phyloP scores from a whole-genome alignment of 2,113 vertebrate species.

The Corynorhinus townsendii region DNA sequence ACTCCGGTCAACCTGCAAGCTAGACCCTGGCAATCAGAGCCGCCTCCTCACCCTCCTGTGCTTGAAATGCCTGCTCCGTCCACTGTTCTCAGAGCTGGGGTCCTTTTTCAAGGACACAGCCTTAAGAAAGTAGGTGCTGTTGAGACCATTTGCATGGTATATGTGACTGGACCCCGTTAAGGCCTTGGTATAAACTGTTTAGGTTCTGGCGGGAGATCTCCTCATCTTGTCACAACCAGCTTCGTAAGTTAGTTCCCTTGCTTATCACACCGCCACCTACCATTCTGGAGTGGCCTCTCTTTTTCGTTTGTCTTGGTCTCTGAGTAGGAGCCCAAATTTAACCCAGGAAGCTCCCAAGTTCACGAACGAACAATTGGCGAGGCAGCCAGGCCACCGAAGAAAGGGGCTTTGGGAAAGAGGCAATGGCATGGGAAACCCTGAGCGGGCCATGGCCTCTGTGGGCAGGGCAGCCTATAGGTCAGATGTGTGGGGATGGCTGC shows the following conservation, averaged over 20 bases:
- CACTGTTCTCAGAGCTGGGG: background rate
- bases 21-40: rapidly evolving
- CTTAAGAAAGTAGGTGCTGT: no score
- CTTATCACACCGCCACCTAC: no score
- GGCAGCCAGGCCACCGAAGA: background rate
- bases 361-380: background rate
- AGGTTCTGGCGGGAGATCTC: background rate
- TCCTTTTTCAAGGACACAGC: background rate
- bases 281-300: background rate
- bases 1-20: rapidly evolving
- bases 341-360: background rate
- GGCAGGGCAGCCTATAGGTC: background rate
- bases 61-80: background rate
- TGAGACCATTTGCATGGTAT: rapidly evolving
- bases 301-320: background rate
- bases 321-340: background rate
- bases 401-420: background rate
- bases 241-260: background rate
- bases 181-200: background rate
- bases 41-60: no score
- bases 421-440: rapidly evolving
- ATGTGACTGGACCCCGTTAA: background rate
- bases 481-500: background rate
- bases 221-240: no score
- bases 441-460: background rate